Conservation (phyloP, 2,113 vertebrate genomes). For the Hylia prasina region DNA sequence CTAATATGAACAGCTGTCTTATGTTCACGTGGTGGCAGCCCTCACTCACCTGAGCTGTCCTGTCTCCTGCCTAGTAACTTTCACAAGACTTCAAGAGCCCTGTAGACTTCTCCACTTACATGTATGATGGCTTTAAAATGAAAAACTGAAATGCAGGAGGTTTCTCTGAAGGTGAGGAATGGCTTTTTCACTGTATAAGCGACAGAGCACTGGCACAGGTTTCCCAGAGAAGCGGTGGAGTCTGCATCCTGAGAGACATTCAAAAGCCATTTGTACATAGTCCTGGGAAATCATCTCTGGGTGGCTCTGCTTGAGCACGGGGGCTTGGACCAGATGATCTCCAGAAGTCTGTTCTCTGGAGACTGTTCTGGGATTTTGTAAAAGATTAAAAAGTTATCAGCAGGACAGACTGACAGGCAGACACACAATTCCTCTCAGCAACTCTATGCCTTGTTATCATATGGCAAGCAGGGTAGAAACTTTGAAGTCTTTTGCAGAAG, state of each 20-base stretch:
- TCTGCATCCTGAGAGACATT: neutral
- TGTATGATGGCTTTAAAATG: neutral
- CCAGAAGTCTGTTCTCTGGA: neutral
- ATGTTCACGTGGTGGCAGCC: neutral
- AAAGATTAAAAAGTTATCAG: neutral
- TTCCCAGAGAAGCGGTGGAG: neutral
- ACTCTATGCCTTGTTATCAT: neutral
- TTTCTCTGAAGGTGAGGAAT: neutral
- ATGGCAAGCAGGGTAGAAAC: rapidly evolving
- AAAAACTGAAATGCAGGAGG: neutral
- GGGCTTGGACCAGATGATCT: neutral
- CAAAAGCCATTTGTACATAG: neutral
- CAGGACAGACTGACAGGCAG: neutral
- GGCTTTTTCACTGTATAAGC: neutral
- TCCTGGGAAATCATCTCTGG: neutral
- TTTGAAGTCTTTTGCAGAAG: neutral
- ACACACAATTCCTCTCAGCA: neutral
- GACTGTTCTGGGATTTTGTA: neutral
- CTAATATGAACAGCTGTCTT: neutral
- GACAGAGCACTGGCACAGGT: neutral
- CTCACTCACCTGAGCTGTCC: neutral
- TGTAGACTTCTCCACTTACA: neutral
- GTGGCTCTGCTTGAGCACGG: neutral
- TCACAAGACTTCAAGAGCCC: neutral
- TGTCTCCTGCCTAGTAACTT: neutral